phyloP scores from a whole-genome alignment of 2,797 vertebrate species.

The Microhierax caerulescens region DNA sequence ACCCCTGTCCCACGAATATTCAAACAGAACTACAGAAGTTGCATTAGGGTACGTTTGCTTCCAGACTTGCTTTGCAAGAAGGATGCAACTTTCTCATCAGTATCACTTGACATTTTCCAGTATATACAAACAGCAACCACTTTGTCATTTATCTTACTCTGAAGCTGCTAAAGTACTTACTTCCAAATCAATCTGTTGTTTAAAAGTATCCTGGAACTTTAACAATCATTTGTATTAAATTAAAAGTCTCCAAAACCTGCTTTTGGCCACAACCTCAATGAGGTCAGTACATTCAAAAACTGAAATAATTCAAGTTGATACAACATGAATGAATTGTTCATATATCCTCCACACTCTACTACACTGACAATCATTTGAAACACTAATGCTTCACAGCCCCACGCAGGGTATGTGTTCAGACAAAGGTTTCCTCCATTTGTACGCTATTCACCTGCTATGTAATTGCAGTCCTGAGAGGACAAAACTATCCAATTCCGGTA shows the following conservation, averaged over 20 bases:
- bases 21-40: neutral
- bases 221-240: neutral
- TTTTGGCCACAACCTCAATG: neutral
- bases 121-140: neutral
- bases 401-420: neutral
- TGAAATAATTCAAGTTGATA: neutral
- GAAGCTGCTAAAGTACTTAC: neutral
- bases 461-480: neutral
- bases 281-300: neutral
- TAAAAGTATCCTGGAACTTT: neutral
- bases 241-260: neutral
- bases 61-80: neutral
- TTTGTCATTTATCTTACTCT: neutral
- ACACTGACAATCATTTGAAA: neutral
- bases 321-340: neutral
- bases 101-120: neutral
- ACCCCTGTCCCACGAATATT: neutral
- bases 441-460: neutral
- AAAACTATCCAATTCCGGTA: neutral
- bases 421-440: neutral
- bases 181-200: neutral
- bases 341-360: neutral
- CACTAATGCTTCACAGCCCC: neutral
- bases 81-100: neutral
- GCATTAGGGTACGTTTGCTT: neutral